A percentile compares a stretch with the other conserved stretches of the same genome.
phyloP scores from a whole-genome alignment of 1,140 invertebrate genomes.

The Leucophenga varia region DNA sequence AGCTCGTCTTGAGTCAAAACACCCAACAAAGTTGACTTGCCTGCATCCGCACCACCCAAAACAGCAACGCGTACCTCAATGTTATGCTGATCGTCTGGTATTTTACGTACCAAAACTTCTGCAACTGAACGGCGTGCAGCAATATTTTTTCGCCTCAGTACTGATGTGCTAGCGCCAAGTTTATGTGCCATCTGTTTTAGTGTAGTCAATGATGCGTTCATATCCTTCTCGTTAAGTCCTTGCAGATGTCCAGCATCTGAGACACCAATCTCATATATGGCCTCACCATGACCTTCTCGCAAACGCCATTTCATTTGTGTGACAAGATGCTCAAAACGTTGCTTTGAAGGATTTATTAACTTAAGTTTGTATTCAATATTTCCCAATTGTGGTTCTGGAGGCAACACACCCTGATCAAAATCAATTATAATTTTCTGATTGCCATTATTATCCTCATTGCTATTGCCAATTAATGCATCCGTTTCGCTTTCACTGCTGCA shows the following conservation, averaged over 20 bases:
- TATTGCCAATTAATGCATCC: conserved; percentile 33
- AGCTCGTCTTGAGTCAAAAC: conserved; percentile 93
- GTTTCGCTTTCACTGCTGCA: conserved; percentile 42
- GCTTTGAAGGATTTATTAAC: conserved; percentile 78
- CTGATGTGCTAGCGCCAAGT: conserved; percentile 76
- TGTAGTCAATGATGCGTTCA: conserved; percentile 80
- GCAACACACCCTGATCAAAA: conserved; percentile 63
- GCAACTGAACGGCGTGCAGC: conserved; percentile 64
- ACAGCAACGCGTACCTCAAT: conserved; percentile 90
- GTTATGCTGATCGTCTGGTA: conserved; percentile 87
- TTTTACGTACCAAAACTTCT: conserved; percentile 90
- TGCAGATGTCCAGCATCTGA: conserved; percentile 87
- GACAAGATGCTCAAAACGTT: conserved; percentile 84
- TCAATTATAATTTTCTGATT: conserved; percentile 50
- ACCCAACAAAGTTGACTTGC: conserved; percentile 90
- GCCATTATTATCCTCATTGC: conserved; percentile 54
- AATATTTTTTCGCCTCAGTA: conserved; percentile 59
- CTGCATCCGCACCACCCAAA: conserved; percentile 89
- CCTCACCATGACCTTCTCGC: conserved; percentile 86
- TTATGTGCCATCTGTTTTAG: conserved; percentile 82
- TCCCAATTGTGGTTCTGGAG: conserved; percentile 86
- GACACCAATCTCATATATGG: conserved; percentile 96
- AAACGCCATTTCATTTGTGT: conserved; percentile 91
- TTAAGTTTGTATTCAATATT: conserved; percentile 95
- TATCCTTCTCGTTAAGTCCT: conserved; percentile 77